Evolutionary conservation across 2,888 invertebrate genomes (phyloP).

Genomic region (Drosophila ezoana): DNA sequence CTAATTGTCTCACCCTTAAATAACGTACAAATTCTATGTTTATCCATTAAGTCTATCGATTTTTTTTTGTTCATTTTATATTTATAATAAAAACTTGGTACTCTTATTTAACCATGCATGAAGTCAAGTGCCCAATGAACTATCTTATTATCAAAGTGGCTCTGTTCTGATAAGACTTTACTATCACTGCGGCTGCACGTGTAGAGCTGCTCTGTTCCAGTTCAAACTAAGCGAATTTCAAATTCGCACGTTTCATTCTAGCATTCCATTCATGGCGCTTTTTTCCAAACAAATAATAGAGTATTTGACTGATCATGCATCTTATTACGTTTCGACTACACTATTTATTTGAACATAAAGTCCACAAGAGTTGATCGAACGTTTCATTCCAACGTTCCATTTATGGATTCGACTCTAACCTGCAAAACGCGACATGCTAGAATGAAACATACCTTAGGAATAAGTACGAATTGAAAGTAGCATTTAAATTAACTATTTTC

Average conservation of each 20-base stretch:
- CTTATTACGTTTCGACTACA: no score
- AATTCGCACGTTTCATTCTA: neutral
- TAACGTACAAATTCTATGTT: slow-evolving; percentile 16
- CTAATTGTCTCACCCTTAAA: slow-evolving; percentile 11
- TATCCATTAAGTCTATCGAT: slow-evolving; percentile 19
- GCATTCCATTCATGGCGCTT: neutral
- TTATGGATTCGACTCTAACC: neutral
- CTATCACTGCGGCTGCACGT: neutral
- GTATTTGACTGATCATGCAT: no score
- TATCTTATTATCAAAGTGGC: neutral
- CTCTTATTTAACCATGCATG: neutral
- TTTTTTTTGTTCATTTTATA: slow-evolving; percentile 31
- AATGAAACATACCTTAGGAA: no score
- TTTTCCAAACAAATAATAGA: neutral
- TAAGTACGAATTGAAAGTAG: no score
- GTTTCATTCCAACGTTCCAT: neutral
- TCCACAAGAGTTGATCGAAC: neutral
- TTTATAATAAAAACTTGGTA: slow-evolving; percentile 42
- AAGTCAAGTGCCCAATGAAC: neutral
- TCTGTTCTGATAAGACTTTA: slow-evolving; percentile 9
- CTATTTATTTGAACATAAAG: no score
- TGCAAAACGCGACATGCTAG: no score
- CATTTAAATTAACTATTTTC: no score
- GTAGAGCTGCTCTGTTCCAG: neutral
- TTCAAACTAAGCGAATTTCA: neutral